Conservation (phyloP, 2,797 vertebrate species). For the Eutrigla gurnardus region DNA sequence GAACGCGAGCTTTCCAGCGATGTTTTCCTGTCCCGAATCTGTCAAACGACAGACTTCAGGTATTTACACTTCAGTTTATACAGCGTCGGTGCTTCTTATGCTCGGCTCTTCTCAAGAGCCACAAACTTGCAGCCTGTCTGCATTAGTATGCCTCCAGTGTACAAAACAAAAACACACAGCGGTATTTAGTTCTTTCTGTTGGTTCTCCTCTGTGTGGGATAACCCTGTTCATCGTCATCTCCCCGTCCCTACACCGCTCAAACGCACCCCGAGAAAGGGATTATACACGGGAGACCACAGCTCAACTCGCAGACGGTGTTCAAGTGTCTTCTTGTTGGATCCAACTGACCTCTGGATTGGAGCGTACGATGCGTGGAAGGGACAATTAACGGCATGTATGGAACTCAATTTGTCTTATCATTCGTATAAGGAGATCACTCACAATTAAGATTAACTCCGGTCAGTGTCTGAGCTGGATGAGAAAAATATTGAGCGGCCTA, state of each 20-base stretch:
- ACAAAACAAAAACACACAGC: conserved; percentile 38
- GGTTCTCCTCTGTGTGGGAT: conserved; percentile 28
- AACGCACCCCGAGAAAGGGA: background rate
- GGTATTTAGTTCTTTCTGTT: conserved; percentile 33
- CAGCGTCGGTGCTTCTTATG: conserved; percentile 21
- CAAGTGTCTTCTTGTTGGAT: background rate
- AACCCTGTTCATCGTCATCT: conserved; percentile 1
- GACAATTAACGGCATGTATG: conserved; percentile 13
- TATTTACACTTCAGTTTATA: conserved; percentile 43
- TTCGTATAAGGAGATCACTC: conserved; percentile 14
- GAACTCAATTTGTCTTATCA: conserved; percentile 33
- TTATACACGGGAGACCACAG: background rate
- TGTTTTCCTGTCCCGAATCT: conserved; percentile 40
- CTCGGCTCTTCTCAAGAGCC: conserved; percentile 32
- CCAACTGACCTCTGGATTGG: conserved; percentile 6
- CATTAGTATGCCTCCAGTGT: conserved; percentile 40
- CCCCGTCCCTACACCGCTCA: background rate
- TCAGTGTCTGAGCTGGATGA: conserved; percentile 27
- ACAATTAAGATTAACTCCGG: conserved; percentile 25
- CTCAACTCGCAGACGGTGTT: conserved; percentile 15
- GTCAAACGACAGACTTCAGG: conserved; percentile 46
- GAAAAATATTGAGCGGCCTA: conserved; percentile 37
- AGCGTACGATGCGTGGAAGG: background rate
- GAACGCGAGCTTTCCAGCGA: conserved; percentile 21
- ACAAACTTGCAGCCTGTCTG: conserved; percentile 31